A percentile compares a stretch with the other conserved stretches of the same genome.
Evolutionary conservation across 2,888 invertebrate genomes (phyloP).

Genomic region (Masnerella sp.): DNA sequence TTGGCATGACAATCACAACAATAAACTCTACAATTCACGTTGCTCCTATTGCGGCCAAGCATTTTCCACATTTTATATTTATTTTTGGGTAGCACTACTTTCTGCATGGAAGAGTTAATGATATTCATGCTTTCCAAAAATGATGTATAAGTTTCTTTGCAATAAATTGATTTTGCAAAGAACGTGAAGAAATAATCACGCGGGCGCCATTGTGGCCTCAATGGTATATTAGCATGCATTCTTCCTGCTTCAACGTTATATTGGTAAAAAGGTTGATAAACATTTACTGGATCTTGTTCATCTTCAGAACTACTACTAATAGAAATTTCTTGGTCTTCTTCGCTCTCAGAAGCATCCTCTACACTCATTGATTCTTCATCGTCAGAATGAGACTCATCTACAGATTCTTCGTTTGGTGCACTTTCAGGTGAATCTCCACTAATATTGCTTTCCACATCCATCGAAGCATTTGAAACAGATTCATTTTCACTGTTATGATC

Average conservation of each 20-base stretch:
- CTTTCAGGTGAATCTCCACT: constrained; percentile 2
- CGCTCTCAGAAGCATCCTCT: no score
- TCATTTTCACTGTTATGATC: background rate
- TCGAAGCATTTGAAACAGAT: constrained; percentile 2
- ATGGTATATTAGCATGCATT: background rate
- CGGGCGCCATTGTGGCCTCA: background rate
- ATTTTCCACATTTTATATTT: constrained; percentile 1
- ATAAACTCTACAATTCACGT: background rate
- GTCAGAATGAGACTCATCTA: no score
- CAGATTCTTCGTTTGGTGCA: constrained; percentile 1
- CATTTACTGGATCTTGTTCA: background rate
- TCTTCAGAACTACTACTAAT: background rate
- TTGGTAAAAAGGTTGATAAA: background rate
- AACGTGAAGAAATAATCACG: constrained; percentile 6
- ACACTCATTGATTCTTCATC: no score
- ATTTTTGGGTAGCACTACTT: background rate
- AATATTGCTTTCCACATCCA: background rate
- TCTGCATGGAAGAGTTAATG: background rate
- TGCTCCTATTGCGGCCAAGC: background rate
- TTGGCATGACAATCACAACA: constrained; percentile 2
- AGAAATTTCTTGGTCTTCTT: no score
- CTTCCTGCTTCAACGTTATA: background rate
- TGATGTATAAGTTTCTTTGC: constrained; percentile 1
- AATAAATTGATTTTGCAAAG: background rate
- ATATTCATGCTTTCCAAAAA: background rate